Evolutionary conservation across 2,113 vertebrate genomes (phyloP).

Genomic region (Butorides virescens): DNA sequence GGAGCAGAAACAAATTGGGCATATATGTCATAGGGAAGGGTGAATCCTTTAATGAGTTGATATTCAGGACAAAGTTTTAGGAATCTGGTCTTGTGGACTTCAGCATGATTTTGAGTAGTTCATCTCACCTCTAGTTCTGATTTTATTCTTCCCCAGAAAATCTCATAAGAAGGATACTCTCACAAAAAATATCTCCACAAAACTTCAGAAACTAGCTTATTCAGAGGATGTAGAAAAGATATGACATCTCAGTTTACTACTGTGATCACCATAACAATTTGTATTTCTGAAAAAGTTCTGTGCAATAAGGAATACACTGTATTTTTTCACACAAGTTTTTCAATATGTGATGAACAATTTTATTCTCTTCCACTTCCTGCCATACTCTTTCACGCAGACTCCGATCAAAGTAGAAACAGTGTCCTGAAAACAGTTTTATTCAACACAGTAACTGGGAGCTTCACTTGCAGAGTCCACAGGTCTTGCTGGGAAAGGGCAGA

Average conservation of each 20-base stretch:
- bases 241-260: background rate
- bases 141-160: background rate
- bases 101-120: background rate
- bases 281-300: background rate
- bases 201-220: background rate
- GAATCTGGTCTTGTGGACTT: background rate
- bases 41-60: background rate
- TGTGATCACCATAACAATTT: background rate
- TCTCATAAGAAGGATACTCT: background rate
- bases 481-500: background rate
- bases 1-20: background rate
- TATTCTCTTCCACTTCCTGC: background rate
- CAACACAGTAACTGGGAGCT: background rate
- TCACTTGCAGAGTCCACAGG: background rate
- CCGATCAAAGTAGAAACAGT: background rate
- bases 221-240: background rate
- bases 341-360: background rate
- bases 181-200: background rate
- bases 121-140: background rate
- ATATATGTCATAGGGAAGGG: background rate
- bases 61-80: background rate
- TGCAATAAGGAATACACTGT: background rate
- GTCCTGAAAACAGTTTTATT: background rate
- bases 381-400: background rate
- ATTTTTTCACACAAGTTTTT: background rate